phyloP scores from a whole-genome alignment of 64 coral and sea anemone genomes.

The Dendronephthya gigantea region DNA sequence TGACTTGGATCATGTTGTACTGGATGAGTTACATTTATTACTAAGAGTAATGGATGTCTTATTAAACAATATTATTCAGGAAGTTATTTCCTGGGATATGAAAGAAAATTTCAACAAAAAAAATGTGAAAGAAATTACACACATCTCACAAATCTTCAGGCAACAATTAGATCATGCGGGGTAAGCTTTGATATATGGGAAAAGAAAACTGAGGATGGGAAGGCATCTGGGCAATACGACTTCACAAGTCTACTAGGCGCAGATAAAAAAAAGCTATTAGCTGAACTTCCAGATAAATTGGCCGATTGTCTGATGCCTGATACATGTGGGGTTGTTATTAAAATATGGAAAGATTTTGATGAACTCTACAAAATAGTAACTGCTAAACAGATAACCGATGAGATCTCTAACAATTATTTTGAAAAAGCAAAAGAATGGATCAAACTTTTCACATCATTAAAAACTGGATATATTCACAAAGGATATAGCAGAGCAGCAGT shows the following conservation, averaged over 20 bases:
- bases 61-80: slow-evolving; percentile 41
- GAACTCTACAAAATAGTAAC: neutral
- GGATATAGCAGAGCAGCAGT: slow-evolving; percentile 25
- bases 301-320: slow-evolving; percentile 9
- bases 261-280: too few relatives aligned
- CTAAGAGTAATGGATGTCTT: slow-evolving; percentile 40
- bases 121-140: slow-evolving; percentile 23
- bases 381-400: neutral
- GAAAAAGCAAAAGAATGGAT: slow-evolving; percentile 34
- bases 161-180: slow-evolving; percentile 20
- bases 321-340: neutral
- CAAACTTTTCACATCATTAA: slow-evolving; percentile 33
- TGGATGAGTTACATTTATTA: slow-evolving; percentile 34
- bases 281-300: slow-evolving; percentile 38
- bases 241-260: slow-evolving; percentile 49
- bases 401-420: slow-evolving; percentile 21
- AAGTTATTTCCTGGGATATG: slow-evolving; percentile 34
- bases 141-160: slow-evolving; percentile 20
- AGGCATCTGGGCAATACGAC: slow-evolving; percentile 33
- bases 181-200: slow-evolving; percentile 39
- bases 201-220: slow-evolving; percentile 44
- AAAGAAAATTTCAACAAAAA: slow-evolving; percentile 23
- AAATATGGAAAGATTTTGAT: neutral
- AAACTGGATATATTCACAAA: neutral
- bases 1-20: slow-evolving; percentile 51